Conservation (phyloP, 1,140 invertebrate species). For the Leptopilina clavipes region DNA sequence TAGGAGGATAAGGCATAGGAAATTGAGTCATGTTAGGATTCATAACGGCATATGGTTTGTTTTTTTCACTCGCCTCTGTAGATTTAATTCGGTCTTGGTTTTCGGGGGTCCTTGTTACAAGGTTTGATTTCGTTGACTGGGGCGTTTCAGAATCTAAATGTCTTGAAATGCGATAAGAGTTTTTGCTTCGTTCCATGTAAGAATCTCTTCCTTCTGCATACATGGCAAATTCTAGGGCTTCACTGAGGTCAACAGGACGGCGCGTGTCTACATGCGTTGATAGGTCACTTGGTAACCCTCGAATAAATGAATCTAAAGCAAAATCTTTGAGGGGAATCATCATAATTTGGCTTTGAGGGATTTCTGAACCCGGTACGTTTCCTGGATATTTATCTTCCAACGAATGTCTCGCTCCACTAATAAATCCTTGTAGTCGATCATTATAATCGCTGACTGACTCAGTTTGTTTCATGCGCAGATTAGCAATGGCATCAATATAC, state of each 20-base stretch:
- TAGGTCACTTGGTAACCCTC: neutral
- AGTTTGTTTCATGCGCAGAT: too few species aligned
- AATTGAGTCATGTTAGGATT: too few species aligned
- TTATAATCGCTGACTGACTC: neutral
- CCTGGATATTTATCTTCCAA: neutral
- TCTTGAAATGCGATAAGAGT: too few species aligned
- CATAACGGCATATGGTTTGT: too few species aligned
- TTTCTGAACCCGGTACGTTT: neutral
- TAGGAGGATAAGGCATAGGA: too few species aligned
- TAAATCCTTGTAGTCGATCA: neutral
- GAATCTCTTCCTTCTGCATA: too few species aligned
- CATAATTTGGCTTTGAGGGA: neutral
- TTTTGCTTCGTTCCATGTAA: neutral
- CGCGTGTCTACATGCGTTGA: neutral
- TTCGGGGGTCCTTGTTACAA: too few species aligned
- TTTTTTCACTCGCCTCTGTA: too few species aligned
- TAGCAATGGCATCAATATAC: neutral
- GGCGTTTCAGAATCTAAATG: neutral
- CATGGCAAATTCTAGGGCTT: too few species aligned
- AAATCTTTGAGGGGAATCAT: neutral
- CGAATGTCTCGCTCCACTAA: neutral
- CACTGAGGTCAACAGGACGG: too few species aligned
- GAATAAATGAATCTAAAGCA: neutral
- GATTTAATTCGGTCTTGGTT: too few species aligned
- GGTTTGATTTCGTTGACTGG: too few species aligned